Percentiles rank a stretch among this genome's conserved stretches.
Conservation (phyloP, 2,113 vertebrate genomes). For the Antigone vipio region DNA sequence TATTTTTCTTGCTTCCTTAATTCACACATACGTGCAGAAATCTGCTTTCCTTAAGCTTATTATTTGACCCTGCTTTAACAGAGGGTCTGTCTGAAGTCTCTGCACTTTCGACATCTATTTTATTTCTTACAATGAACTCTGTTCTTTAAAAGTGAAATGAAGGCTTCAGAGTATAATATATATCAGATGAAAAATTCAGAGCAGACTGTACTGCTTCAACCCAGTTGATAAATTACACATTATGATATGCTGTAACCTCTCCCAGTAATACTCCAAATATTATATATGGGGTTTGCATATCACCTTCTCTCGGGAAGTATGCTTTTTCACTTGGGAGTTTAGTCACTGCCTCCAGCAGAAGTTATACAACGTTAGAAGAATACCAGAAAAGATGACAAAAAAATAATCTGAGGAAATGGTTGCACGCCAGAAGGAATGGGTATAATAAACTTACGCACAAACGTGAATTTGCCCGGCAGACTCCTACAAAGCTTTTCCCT, state of each 20-base stretch:
- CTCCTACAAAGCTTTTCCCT: not conserved
- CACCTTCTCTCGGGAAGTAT: not conserved
- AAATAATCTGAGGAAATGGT: not conserved
- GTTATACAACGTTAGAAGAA: not conserved
- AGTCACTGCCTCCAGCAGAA: not conserved
- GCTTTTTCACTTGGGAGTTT: not conserved
- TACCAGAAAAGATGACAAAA: not conserved
- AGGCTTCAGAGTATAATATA: not conserved
- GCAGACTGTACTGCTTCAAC: not conserved
- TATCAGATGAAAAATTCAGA: not conserved
- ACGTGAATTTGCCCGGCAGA: fast-evolving
- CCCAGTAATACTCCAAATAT: not conserved
- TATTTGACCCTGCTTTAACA: not conserved
- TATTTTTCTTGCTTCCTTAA: not conserved
- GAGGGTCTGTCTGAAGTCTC: not conserved
- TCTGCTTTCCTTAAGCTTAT: not conserved
- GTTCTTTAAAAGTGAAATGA: not conserved
- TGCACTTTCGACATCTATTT: not conserved
- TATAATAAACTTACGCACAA: not conserved
- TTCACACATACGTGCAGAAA: not conserved
- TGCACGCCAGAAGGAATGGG: not conserved
- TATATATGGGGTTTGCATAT: not conserved
- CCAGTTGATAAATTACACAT: not conserved
- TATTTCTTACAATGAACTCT: not conserved
- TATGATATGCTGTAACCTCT: not conserved